Conservation (phyloP, 2,797 vertebrate species). For the Rousettus madagascariensis region DNA sequence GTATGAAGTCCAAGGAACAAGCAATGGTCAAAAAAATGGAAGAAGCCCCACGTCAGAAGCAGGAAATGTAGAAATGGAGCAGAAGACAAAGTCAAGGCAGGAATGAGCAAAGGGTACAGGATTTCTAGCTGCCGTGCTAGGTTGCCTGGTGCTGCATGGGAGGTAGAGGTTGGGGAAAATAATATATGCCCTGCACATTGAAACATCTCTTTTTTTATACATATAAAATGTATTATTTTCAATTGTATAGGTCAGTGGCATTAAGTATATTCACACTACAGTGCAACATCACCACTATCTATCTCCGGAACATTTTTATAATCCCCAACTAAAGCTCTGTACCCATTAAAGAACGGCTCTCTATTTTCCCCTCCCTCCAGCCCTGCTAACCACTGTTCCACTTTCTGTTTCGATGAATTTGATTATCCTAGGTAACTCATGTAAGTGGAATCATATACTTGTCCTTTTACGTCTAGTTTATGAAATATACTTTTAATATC, state of each 20-base stretch:
- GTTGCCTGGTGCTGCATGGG: neutral
- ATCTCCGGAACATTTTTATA: neutral
- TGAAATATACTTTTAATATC: neutral
- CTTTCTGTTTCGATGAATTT: neutral
- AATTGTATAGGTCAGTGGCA: neutral
- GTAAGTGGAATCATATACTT: neutral
- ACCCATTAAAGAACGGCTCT: neutral
- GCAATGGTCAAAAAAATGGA: neutral
- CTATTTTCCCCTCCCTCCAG: neutral
- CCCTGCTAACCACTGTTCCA: neutral
- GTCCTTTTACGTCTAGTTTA: neutral
- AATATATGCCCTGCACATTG: neutral
- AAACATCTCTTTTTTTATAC: neutral
- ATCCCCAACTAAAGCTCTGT: neutral
- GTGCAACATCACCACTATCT: neutral
- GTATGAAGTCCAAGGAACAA: slow-evolving; percentile 11
- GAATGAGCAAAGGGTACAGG: neutral
- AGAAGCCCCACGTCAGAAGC: neutral
- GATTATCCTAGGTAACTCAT: neutral
- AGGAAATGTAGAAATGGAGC: neutral
- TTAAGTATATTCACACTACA: neutral
- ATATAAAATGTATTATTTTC: neutral
- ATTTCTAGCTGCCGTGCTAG: neutral
- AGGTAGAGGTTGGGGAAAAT: neutral
- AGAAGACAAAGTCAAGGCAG: neutral